Base-by-base conservation (phyloP, 2,113 vertebrate species). In the Antigone vipio region DNA sequence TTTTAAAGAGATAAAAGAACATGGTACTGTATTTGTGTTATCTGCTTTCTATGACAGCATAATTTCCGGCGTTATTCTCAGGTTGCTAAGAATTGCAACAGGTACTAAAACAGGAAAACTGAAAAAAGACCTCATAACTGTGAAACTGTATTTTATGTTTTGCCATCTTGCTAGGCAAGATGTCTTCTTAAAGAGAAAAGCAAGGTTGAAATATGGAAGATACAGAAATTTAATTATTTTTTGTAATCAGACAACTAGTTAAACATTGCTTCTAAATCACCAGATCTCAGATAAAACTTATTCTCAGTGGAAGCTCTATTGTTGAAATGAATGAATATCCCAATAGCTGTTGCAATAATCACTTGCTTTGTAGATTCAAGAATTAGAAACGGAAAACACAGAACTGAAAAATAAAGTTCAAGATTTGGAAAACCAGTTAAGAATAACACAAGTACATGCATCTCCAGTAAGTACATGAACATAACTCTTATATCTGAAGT, bases 361-460 rank as follows among this genome's bases (percentile, higher is more conserved):
- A 9, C 93, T 97, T 98, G n/a, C 94, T 96, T 97, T 97, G 63
- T 97, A 99, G 99, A 99, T 99, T 98, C 99, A 99, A 97, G 99
- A 99, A 93, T 97, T 99, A 96, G 99, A 99, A 98, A 98, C 98
- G 9, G 99, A 99, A 98, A 99, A 99, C 89, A 98, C 97, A 64
- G 99, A 99, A 90, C 97, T 99, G 77, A 99, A 99, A 98, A 98
- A 98, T 67, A 99, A 99, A 96, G 98, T 99, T n/a, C 99, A 99
- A 74, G 98, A 99, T 88, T 97, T 99, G 89, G 99, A 99, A 96
- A 99, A 99, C 68, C 99, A 99, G 92, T 96, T 99, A 97, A 99
- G 98, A 98, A 98, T 98, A 75, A 97, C 98, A 83, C 99, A 99
- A 83, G 98, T 98, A 10, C 96, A 98, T 22, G 40, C 95, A 1